Base-by-base conservation (phyloP, 2,797 vertebrate species). In the Champsocephalus esox region DNA sequence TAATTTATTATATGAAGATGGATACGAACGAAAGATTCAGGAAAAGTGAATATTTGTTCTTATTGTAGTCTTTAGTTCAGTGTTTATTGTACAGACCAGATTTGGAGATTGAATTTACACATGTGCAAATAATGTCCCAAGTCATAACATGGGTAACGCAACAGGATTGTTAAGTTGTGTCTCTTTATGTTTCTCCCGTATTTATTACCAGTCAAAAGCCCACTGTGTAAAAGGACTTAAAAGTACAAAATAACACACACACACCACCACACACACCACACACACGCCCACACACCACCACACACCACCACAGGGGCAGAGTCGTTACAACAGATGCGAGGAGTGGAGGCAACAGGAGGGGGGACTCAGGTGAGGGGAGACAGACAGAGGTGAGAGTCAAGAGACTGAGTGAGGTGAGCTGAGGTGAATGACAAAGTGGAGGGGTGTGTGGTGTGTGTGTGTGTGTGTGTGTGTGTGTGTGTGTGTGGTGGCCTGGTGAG, bases 261-360 rank as follows among this genome's bases (percentile, higher is more conserved):
- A 21, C 21, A 21, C 21, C 14, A 21, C 21, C 21, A 21, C 21
- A 21, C 21, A 21, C 21, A 21, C 21, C 21, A 21, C 21, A 21
- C 21, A 21, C 21, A 21, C 21, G 2, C 21, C 2, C 21, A 21
- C 21, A 21, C 21, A 21, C 21, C 21, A 24, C 24, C 21, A 21
- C 58, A 34, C 58, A 56, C 43, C n/a, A n/a, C n/a, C 43, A 49
- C 51, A 28, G 4, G 2, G 68, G 81, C 11, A 9, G n/a, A 8
- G 65, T 86, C 60, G 70, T 78, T 87, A 54, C 65, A 83, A 82
- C 85, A 69, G 57, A 57, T 38, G 52, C 56, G 73, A 73, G 73
- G 63, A 80, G 62, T 73, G 67, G 82, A 77, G 66, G 83, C 70
- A 65, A 87, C 82, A 85, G 58, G 62, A 67, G 38, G 72, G 54